A percentile compares a stretch with the other conserved stretches of the same genome.
phyloP scores from a whole-genome alignment of 2,888 invertebrate genomes.

The Gisinianus flammeolus region DNA sequence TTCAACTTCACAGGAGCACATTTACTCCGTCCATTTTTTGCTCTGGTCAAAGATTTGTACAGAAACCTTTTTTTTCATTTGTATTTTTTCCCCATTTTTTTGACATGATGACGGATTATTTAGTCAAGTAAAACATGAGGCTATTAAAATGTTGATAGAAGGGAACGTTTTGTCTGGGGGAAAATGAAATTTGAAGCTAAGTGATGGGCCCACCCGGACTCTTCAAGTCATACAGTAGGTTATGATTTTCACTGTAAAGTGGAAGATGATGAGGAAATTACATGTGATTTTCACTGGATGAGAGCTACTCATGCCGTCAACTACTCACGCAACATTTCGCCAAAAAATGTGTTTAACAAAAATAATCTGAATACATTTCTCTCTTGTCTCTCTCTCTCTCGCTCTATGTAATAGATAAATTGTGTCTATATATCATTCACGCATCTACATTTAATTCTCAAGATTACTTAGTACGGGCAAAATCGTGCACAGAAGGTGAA shows the following conservation, averaged over 20 bases:
- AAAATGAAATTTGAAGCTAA: too few species aligned
- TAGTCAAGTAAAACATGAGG: neutral
- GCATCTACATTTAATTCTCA: too few species aligned
- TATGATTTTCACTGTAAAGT: conserved; percentile 32
- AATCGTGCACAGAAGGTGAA: conserved; percentile 28
- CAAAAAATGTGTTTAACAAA: conserved; percentile 9
- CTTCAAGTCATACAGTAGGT: conserved; percentile 32
- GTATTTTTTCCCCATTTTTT: too few species aligned
- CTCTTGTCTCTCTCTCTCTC: too few species aligned
- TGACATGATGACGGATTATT: too few species aligned
- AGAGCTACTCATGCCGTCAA: conserved; percentile 38
- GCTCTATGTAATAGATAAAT: too few species aligned
- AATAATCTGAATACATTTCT: neutral
- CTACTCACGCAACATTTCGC: conserved; percentile 31
- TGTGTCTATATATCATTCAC: too few species aligned
- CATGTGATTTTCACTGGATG: conserved; percentile 33
- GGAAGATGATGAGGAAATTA: conserved; percentile 46
- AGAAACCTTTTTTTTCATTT: too few species aligned
- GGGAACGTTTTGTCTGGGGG: neutral
- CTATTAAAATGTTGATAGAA: neutral
- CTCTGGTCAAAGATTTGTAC: too few species aligned
- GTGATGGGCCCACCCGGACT: conserved; percentile 40
- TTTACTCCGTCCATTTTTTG: too few species aligned
- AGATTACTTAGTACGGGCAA: neutral
- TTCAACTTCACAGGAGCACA: too few species aligned